Percentiles rank a stretch among this genome's conserved stretches.
Evolutionary conservation across 2,888 invertebrate genomes (phyloP).

Genomic region (Abscondita cerata): DNA sequence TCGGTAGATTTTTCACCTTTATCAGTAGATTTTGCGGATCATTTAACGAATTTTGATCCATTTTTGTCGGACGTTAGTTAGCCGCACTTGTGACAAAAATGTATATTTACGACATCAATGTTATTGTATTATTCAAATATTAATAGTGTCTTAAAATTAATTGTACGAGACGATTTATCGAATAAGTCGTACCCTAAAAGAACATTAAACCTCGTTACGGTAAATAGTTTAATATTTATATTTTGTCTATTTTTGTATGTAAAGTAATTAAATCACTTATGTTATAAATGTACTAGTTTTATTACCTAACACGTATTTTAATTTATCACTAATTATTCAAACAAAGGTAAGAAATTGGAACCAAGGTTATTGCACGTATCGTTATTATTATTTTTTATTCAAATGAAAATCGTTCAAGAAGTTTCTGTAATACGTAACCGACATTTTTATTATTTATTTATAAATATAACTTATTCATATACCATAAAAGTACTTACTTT

Average conservation of each 20-base stretch:
- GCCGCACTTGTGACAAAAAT: conserved; percentile 7
- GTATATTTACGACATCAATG: neutral
- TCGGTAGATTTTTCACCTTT: conserved; percentile 53
- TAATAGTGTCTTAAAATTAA: conserved; percentile 30
- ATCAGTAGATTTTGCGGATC: conserved; percentile 54
- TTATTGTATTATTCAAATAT: conserved; percentile 25
- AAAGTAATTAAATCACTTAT: conserved; percentile 17
- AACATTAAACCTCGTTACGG: neutral
- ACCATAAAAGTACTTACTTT: conserved; percentile 6
- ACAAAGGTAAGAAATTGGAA: conserved; percentile 12
- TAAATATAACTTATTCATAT: neutral
- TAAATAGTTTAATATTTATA: conserved; percentile 16
- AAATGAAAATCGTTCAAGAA: neutral
- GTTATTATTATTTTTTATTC: conserved; percentile 1
- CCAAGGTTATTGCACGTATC: conserved; percentile 3
- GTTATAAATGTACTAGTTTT: conserved; percentile 19
- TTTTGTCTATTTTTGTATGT: conserved; percentile 17
- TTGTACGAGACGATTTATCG: neutral
- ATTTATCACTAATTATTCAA: conserved; percentile 7
- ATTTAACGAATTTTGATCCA: conserved; percentile 53
- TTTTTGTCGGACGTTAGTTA: conserved; percentile 50
- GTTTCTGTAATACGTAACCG: conserved; percentile 6
- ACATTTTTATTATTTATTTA: conserved; percentile 10
- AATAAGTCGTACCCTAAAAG: conserved; percentile 7
- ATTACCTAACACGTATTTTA: conserved; percentile 7